Conservation (phyloP, 2,888 invertebrate species). For the Sphinx pinastri region DNA sequence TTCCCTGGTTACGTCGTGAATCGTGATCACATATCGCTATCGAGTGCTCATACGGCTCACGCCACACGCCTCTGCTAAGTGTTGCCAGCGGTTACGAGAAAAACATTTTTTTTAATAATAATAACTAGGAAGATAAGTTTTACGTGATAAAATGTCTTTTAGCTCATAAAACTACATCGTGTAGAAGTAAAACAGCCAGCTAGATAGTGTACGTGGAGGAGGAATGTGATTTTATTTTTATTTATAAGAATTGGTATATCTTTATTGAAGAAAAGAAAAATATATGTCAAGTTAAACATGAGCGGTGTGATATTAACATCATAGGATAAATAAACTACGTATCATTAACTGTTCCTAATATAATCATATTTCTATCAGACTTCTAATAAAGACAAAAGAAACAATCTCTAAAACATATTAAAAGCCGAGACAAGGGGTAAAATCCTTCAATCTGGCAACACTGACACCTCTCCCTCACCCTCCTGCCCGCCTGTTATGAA, state of each 20-base stretch:
- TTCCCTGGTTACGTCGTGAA: not conserved
- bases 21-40: not conserved
- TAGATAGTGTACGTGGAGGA: no score
- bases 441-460: constrained; percentile 66
- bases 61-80: constrained; percentile 4
- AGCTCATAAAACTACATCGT: no score
- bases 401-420: not conserved
- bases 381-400: not conserved
- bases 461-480: constrained; percentile 39
- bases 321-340: no score
- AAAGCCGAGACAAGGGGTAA: not conserved
- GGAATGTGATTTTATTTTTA: no score
- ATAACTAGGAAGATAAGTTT: no score
- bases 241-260: not conserved
- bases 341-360: not conserved
- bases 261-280: not conserved
- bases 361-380: not conserved
- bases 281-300: not conserved
- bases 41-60: constrained; percentile 16
- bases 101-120: not conserved
- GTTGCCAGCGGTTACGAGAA: not conserved
- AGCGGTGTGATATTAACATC: not conserved
- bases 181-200: no score
- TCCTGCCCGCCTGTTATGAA: constrained; percentile 67
- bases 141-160: no score